Percentiles rank a stretch among this genome's conserved stretches.
Conservation (phyloP, 1,140 invertebrate genomes). For the Magallana angulata region DNA sequence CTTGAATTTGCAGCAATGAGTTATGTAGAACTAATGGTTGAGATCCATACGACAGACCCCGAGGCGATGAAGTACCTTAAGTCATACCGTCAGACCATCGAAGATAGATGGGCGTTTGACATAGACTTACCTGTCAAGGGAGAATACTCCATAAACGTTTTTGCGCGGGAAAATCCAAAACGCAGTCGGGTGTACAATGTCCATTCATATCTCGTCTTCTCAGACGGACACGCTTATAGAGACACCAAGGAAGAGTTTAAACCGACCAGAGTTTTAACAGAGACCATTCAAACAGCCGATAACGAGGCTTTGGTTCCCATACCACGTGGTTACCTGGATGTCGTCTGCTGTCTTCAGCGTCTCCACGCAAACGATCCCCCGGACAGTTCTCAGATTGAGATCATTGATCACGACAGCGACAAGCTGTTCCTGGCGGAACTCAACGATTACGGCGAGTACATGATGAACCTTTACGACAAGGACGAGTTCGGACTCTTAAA, state of each 20-base stretch:
- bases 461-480: slow-evolving; percentile 35
- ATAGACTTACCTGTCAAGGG: slow-evolving; percentile 71
- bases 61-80: slow-evolving; percentile 64
- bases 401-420: slow-evolving; percentile 42
- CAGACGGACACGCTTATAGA: slow-evolving; percentile 60
- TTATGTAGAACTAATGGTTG: slow-evolving; percentile 70
- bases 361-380: slow-evolving; percentile 46
- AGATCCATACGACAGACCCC: slow-evolving; percentile 70
- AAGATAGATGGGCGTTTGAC: slow-evolving; percentile 71
- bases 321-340: slow-evolving; percentile 42
- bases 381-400: slow-evolving; percentile 35
- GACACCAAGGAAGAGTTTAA: not conserved
- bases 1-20: slow-evolving; percentile 66
- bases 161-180: slow-evolving; percentile 67
- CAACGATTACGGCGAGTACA: slow-evolving; percentile 46
- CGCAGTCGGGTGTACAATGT: slow-evolving; percentile 70
- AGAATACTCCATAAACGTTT: slow-evolving; percentile 76
- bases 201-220: slow-evolving; percentile 73
- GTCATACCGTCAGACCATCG: slow-evolving; percentile 56
- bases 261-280: slow-evolving; percentile 24
- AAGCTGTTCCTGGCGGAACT: slow-evolving; percentile 41
- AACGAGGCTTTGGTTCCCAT: slow-evolving; percentile 47
- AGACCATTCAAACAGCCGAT: slow-evolving; percentile 42
- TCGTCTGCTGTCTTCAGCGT: slow-evolving; percentile 45
- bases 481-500: slow-evolving; percentile 25